Base-by-base conservation (phyloP, 2,888 invertebrate species). In the Rhamnusium bicolor region DNA sequence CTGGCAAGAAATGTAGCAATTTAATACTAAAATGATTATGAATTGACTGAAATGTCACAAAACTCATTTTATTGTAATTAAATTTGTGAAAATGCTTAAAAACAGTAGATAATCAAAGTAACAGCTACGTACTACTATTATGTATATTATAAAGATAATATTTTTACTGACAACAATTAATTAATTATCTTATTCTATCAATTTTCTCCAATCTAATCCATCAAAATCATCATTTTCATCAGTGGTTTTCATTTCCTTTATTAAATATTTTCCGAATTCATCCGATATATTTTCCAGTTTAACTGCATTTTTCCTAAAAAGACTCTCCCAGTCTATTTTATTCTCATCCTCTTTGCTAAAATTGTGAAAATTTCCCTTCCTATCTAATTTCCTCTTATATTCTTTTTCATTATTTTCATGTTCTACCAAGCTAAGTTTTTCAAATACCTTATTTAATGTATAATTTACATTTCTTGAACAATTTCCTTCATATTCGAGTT, bases 281-380 rank as follows among this genome's bases (percentile, higher is more conserved):
- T 24, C 6, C 14, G 69, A 69, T 58, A 69, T 60, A 27, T 69
- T 21, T 54, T 69, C 65, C 6, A 73, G 73, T 40, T 27, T n/a
- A 1, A 5, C 40, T 8, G 21, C 27, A 53, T 73, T 73, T 47
- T 46, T 60, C 8, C 49, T 51, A 16, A 69, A 14, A n/a, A 73
- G 65, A 6, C 40, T 53, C 27, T 66, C 60, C 16, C 69, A 24
- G 63, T 69, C 69, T 21, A 73, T 14, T 54, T 73, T 69, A n/a
- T 18, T 19, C 2, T 24, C 16, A 40, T 69, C 72, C 40, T 66
- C 60, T 53, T 56, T 40, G 10, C 29, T 65, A 24, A 73, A 68
- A 27, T 65, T 58, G 54, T 69, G 69, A 61, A 66, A 12, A 18
- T 24, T 14, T 29, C 32, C 46, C 5, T 21, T 18, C 10, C 24